Conservation (phyloP, 2,113 vertebrate species). For the Otocyon megalotis region DNA sequence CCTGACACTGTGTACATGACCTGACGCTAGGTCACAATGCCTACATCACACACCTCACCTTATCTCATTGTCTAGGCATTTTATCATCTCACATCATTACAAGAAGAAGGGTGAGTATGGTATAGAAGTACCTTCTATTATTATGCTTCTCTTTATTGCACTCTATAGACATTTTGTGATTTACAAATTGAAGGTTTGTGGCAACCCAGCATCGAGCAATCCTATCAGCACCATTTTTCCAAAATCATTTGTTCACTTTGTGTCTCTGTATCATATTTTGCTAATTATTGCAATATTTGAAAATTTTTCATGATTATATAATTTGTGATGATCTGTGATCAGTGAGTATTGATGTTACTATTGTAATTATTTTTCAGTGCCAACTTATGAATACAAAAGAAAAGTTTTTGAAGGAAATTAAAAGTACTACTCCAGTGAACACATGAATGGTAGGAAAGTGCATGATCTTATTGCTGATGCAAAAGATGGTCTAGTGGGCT, state of each 20-base stretch:
- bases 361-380: not conserved
- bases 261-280: not conserved
- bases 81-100: not conserved
- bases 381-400: not conserved
- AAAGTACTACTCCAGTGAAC: not conserved
- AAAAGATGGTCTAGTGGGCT: no score
- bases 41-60: not conserved
- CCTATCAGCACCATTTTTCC: not conserved
- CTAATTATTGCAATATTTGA: not conserved
- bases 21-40: not conserved
- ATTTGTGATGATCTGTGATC: not conserved
- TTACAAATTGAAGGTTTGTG: not conserved
- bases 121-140: not conserved
- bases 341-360: not conserved
- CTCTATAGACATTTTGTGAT: not conserved
- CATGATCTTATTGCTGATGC: not conserved
- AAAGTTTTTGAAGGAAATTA: not conserved
- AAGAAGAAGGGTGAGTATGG: not conserved
- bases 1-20: not conserved
- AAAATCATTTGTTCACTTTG: no score
- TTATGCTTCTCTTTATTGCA: not conserved
- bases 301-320: not conserved
- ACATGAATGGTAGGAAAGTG: not conserved
- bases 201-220: not conserved
- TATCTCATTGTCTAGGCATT: not conserved